A percentile compares a stretch with the other conserved stretches of the same genome.
Evolutionary conservation across 2,113 vertebrate genomes (phyloP).

Genomic region (Columba livia): DNA sequence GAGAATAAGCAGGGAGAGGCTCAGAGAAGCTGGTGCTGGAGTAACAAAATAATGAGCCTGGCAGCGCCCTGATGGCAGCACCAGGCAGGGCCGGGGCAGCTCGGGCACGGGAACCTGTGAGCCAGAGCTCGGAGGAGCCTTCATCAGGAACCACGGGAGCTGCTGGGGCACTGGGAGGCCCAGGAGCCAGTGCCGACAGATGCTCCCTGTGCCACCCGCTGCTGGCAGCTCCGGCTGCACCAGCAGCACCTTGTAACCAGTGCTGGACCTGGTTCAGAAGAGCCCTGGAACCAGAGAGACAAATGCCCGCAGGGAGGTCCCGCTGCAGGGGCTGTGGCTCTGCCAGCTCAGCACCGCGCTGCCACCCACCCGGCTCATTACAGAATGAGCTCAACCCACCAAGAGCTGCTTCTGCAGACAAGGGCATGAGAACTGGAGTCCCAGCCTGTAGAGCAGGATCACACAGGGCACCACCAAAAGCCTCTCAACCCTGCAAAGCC

Average conservation of each 20-base stretch:
- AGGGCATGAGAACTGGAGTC: background rate
- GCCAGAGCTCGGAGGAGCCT: fast-evolving
- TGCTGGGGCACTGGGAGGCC: background rate
- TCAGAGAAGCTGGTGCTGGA: conserved; percentile 27
- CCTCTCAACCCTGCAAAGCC: background rate
- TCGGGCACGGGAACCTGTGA: background rate
- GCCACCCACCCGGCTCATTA: fast-evolving
- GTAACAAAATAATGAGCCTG: background rate
- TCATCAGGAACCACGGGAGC: fast-evolving
- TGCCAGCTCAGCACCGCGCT: background rate
- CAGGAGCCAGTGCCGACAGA: fast-evolving
- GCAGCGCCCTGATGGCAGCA: background rate
- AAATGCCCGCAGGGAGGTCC: background rate
- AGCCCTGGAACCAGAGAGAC: background rate
- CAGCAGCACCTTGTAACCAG: background rate
- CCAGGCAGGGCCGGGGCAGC: background rate
- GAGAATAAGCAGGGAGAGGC: conserved; percentile 12
- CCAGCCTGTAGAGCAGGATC: too few species aligned
- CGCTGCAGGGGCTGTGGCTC: fast-evolving
- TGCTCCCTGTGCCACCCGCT: fast-evolving
- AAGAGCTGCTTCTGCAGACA: background rate
- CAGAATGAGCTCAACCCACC: fast-evolving
- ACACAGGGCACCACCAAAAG: background rate
- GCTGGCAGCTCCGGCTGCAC: fast-evolving
- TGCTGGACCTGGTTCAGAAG: background rate